Evolutionary conservation across 2,888 invertebrate species (phyloP), one percentile per base, ranked within the genome.

Genomic region (Drosophila maculinotata): DNA sequence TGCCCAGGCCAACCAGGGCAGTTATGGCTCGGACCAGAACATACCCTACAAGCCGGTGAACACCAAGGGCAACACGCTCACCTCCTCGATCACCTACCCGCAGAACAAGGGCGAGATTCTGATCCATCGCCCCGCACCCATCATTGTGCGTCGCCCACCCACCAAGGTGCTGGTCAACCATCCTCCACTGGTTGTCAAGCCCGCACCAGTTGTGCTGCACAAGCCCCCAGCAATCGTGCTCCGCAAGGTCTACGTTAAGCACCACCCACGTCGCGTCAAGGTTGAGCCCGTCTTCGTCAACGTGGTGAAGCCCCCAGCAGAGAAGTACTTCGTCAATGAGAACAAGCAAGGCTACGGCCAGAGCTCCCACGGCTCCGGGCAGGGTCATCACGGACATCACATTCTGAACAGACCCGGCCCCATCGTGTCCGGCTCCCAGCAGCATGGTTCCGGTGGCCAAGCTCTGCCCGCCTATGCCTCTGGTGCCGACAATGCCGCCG

Each of bases 21-120:
- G 65, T 56, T 87, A 76, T 35, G 86, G 86, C 59, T 76, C 72
- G 9, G 71, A 86, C 52, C 87, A 88, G 62, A 89, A 81, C 54
- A 75, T 89, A 9, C 89, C 89, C 3, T 89, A 89, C 73, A 79
- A 88, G 17, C 72, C 87, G n/a, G 87, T 69, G 58, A 89, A 89
- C 60, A 89, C 84, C 60, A 83, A 87, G 69, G 87, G 87, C 69
- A 89, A 86, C 65, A 87, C 85, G 7, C 68, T 89, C 0, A 86
- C 88, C 67, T 89, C 90, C 4, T 89, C 89, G 26, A 88, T 90
- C 63, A 82, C 88, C 1, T 89, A 90, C 54, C 90, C 90, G 28
- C 88, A 90, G 57, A 91, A 91, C 75, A 91, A 91, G 78, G 91
- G 91, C 33, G 91, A 91, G 76, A 91, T 91, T 51, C 78, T 91